Base-by-base conservation (phyloP, 2,888 invertebrate genomes). In the Rhagophthalmus giganteus region DNA sequence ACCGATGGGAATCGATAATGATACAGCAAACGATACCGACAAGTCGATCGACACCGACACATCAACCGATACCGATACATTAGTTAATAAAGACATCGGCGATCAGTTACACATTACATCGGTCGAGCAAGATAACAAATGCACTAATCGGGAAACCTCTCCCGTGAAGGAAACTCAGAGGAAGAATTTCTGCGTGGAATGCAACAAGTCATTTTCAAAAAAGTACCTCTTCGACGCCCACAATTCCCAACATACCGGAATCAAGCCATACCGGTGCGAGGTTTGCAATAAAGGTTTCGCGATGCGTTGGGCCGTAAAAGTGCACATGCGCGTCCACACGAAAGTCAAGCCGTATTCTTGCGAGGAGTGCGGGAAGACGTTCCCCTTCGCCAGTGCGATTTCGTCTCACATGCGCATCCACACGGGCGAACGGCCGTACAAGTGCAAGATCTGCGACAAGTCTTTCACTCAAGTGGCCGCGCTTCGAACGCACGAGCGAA, bases 281-380 rank as follows among this genome's bases (percentile, higher is more conserved):
- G 11, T 45, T 9, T 51, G 51, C 27, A 31, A 31, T 20, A 50
- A 50, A 15, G 38, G 45, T 5, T 20, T 20, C 7, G 20, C 20
- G 20, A 20, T 20, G 20, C 3, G 7, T 7, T 20, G 20, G 20
- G 20, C 4, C 3, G 4, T 20, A 20, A 3, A 20, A 20, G 7
- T 5, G 7, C 20, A 20, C 7, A 20, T 5, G 7, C 20, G 7
- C 3, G 7, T 20, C 7, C 20, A 20, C 20, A 20, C 20, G 3
- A 7, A 7, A 20, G 7, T 20, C 20, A 20, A 20, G 7, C 20
- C 20, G 7, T 20, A 20, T 20, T 20, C 20, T 20, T 20, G 20
- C 20, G 20, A 20, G 7, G 7, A 5, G 7, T 20, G 20, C 20
- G 7, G 7, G 4, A 20, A 20, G 7, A 20, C 3, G 4, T 20